Conservation (phyloP, 2,888 invertebrate species). For the Tetragonisca angustula region DNA sequence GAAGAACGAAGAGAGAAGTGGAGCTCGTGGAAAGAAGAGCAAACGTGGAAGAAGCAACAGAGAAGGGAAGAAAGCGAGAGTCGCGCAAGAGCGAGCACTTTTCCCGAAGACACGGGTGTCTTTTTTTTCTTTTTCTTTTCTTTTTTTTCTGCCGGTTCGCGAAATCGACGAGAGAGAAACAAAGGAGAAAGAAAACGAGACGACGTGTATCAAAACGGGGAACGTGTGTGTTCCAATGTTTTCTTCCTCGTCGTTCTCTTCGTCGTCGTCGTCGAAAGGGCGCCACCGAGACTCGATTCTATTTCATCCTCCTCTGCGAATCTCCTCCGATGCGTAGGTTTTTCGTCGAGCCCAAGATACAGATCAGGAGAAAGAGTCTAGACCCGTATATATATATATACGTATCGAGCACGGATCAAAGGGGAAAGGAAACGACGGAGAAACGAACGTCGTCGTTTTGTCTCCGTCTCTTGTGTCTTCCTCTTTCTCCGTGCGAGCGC, state of each 20-base stretch:
- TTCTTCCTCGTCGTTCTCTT: conserved; percentile 42
- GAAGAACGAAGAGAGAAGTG: neutral
- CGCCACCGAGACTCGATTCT: conserved; percentile 36
- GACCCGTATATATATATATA: neutral
- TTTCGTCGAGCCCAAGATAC: conserved; percentile 30
- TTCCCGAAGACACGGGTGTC: conserved; percentile 16
- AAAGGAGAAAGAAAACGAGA: conserved; percentile 14
- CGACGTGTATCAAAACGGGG: conserved; percentile 43
- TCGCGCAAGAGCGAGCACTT: conserved; percentile 11
- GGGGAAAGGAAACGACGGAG: neutral
- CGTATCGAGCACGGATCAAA: neutral
- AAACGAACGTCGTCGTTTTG: neutral
- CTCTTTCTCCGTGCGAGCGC: neutral
- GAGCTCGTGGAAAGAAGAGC: neutral
- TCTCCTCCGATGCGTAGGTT: conserved; percentile 39
- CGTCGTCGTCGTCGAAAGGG: conserved; percentile 18
- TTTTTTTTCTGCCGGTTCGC: conserved; percentile 26
- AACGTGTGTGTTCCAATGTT: conserved; percentile 44
- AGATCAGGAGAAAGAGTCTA: conserved; percentile 1
- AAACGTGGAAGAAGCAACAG: neutral
- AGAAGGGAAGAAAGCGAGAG: neutral
- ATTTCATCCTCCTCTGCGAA: conserved; percentile 44
- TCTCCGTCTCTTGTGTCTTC: neutral
- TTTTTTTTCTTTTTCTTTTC: too few species aligned
- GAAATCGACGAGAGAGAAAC: conserved; percentile 24